Evolutionary conservation across 2,888 invertebrate genomes (phyloP).

Genomic region (Frankliniella fusca): DNA sequence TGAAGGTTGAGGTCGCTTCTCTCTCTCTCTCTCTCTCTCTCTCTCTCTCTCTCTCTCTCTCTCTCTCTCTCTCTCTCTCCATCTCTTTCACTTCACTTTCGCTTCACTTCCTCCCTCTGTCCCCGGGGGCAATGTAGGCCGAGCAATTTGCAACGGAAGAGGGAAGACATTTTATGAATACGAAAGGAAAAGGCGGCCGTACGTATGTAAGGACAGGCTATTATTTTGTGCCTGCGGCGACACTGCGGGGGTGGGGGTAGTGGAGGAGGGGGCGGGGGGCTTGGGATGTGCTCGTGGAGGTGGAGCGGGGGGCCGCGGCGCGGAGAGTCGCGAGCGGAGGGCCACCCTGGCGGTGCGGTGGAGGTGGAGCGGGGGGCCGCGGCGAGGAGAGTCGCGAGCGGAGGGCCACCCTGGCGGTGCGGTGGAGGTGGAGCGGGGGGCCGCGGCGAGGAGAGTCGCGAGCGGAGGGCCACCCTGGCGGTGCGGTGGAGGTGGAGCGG

Average conservation of each 20-base stretch:
- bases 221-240: conserved; percentile 13
- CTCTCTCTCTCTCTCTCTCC: not conserved
- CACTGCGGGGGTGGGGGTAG: too few species aligned
- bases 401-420: too few species aligned
- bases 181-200: not conserved
- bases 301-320: too few species aligned
- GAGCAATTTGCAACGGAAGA: conserved; percentile 18
- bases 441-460: not conserved
- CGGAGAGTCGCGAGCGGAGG: too few species aligned
- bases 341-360: too few species aligned
- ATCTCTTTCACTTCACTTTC: not conserved
- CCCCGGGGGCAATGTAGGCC: not conserved
- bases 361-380: too few species aligned
- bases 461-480: not conserved
- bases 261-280: too few species aligned
- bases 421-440: too few species aligned
- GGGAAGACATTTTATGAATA: conserved; percentile 11
- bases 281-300: too few species aligned
- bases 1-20: too few species aligned
- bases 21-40: not conserved
- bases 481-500: too few species aligned
- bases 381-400: too few species aligned
- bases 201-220: conserved; percentile 23
- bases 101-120: not conserved
- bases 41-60: not conserved